Percentiles rank a stretch among this genome's conserved stretches.
phyloP scores from a whole-genome alignment of 2,888 invertebrate genomes.

The Protophormia terraenovae region DNA sequence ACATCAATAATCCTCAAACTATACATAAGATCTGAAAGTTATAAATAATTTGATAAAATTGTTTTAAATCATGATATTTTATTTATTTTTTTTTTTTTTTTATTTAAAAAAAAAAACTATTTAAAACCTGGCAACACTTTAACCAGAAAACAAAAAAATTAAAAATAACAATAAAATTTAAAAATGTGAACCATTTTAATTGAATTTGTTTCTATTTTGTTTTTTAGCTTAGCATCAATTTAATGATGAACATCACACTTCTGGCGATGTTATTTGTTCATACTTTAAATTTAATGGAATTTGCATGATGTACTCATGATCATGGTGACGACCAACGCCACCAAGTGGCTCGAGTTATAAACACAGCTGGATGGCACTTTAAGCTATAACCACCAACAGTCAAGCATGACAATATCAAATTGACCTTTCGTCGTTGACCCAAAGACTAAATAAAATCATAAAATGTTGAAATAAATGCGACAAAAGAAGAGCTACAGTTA shows the following conservation, averaged over 20 bases:
- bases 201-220: slow-evolving; percentile 57
- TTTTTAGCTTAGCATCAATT: slow-evolving; percentile 30
- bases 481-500: slow-evolving; percentile 6
- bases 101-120: too few relatives aligned
- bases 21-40: too few relatives aligned
- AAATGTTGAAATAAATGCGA: background rate
- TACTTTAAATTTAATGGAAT: slow-evolving; percentile 63
- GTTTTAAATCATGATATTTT: too few relatives aligned
- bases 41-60: too few relatives aligned
- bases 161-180: background rate
- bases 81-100: too few relatives aligned
- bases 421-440: slow-evolving; percentile 64
- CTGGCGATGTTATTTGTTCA: slow-evolving; percentile 65
- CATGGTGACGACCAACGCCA: slow-evolving; percentile 62
- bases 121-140: slow-evolving; percentile 50
- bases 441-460: slow-evolving; percentile 50
- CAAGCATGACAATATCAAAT: slow-evolving; percentile 46
- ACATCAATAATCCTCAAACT: too few relatives aligned
- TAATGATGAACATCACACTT: slow-evolving; percentile 70
- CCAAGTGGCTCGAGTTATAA: slow-evolving; percentile 54
- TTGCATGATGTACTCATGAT: slow-evolving; percentile 59
- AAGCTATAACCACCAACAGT: slow-evolving; percentile 24
- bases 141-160: background rate
- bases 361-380: slow-evolving; percentile 61
- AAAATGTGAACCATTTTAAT: slow-evolving; percentile 65